Percentiles rank a stretch among this genome's conserved stretches.
These are phyloP conservation scores for Trididemnum nubilum DNA, from an alignment of 23 tunicate species.

Conservation along the genomic window DNA sequence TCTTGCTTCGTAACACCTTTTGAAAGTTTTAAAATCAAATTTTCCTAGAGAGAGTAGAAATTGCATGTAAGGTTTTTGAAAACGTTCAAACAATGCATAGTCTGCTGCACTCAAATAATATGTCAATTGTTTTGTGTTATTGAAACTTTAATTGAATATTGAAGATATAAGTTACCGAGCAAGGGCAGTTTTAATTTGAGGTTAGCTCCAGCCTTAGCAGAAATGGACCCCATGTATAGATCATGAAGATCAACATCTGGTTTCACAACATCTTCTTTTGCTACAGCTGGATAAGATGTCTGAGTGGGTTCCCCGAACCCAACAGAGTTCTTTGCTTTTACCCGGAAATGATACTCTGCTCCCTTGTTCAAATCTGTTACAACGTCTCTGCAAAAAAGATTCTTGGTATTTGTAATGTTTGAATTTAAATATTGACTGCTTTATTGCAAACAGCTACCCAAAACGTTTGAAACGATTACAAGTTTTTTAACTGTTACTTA, in stretches of 20 bases:
- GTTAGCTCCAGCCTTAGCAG: slow-evolving; percentile 81
- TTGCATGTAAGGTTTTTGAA: no score
- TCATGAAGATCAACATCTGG: slow-evolving; percentile 78
- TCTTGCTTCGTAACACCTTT: no score
- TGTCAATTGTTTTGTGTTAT: no score
- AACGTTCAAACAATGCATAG: no score
- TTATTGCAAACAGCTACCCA: no score
- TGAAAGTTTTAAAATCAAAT: no score
- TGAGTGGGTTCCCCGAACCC: slow-evolving; percentile 87
- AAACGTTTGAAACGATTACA: no score
- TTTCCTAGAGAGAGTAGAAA: no score
- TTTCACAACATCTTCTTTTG: slow-evolving; percentile 74
- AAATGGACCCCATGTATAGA: slow-evolving; percentile 80
- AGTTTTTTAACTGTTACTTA: no score
- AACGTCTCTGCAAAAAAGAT: slow-evolving; percentile 52
- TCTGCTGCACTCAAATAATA: no score
- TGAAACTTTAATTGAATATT: no score
- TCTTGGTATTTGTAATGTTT: slow-evolving; percentile 19
- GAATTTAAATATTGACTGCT: no score
- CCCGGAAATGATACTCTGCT: slow-evolving; percentile 74
- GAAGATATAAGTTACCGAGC: slow-evolving; percentile 59
- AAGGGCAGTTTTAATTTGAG: slow-evolving; percentile 66
- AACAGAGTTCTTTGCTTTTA: slow-evolving; percentile 82
- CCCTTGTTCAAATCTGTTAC: slow-evolving; percentile 69
- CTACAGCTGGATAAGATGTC: slow-evolving; percentile 62